Percentiles rank a stretch among this genome's conserved stretches.
phyloP scores from a whole-genome alignment of 2,888 invertebrate genomes.

The Drosophila vallismaia region DNA sequence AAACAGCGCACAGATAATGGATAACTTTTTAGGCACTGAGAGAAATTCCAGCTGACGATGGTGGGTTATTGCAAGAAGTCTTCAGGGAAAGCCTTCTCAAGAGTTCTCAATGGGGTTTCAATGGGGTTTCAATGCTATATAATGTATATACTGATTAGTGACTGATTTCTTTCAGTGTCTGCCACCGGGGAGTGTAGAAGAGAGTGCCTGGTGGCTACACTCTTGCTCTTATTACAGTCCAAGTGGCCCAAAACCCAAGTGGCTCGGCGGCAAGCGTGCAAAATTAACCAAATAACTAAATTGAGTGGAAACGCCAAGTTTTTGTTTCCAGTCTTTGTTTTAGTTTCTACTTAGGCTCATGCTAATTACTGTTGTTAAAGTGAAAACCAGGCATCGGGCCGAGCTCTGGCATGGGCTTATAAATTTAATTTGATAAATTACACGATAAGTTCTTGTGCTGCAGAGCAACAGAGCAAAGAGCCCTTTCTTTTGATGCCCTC shows the following conservation, averaged over 20 bases:
- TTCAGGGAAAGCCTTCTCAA: too few species aligned
- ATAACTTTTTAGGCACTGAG: constrained; percentile 25
- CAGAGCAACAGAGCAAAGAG: too few species aligned
- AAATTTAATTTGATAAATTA: constrained; percentile 10
- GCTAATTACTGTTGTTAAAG: constrained; percentile 56
- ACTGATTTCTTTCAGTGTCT: neutral
- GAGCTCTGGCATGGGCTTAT: too few species aligned
- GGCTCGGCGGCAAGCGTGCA: constrained; percentile 41
- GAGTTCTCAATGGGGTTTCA: too few species aligned
- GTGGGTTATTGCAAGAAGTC: too few species aligned
- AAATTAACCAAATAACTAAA: constrained; percentile 59
- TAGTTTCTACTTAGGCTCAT: constrained; percentile 22
- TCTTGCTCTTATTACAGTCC: constrained; percentile 55
- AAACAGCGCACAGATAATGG: constrained; percentile 67
- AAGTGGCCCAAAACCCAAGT: constrained; percentile 6
- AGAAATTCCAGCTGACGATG: neutral
- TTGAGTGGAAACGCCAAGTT: constrained; percentile 59
- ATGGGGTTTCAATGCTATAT: too few species aligned
- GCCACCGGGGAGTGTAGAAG: constrained; percentile 7
- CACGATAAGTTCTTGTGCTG: constrained; percentile 9
- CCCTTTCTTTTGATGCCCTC: neutral
- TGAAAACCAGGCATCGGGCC: constrained; percentile 25
- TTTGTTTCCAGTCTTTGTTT: neutral
- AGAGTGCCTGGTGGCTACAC: constrained; percentile 29
- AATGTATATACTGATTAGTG: neutral